Evolutionary conservation across 2,113 vertebrate species (phyloP).

Genomic region (Dissostichus mawsoni): DNA sequence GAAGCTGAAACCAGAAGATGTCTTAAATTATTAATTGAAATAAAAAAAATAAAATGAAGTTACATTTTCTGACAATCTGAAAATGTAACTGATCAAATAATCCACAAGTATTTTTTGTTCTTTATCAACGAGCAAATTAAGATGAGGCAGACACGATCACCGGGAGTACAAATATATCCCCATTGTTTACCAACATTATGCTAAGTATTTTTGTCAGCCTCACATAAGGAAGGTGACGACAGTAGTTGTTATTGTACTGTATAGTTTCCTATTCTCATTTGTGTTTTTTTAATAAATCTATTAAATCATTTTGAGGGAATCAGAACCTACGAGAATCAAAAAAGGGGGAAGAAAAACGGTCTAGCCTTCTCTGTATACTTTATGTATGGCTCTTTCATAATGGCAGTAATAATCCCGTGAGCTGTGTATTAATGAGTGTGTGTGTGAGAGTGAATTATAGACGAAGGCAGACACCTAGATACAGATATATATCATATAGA

Average conservation of each 20-base stretch:
- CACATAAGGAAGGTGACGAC: neutral
- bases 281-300: neutral
- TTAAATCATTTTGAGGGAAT: neutral
- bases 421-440: conserved; percentile 73
- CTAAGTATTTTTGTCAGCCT: neutral
- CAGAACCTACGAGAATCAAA: neutral
- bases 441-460: conserved; percentile 27
- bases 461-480: conserved; percentile 29
- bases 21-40: too few species aligned
- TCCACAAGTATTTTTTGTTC: too few species aligned
- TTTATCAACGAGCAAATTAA: too few species aligned
- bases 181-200: neutral
- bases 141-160: too few species aligned
- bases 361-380: neutral
- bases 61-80: neutral
- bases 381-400: conserved; percentile 15
- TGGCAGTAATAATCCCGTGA: conserved; percentile 22
- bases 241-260: neutral
- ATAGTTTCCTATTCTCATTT: neutral
- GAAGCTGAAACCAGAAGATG: too few species aligned
- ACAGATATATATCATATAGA: too few species aligned
- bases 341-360: neutral
- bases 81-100: neutral
- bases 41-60: neutral
- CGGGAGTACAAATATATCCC: neutral